Conservation (phyloP, 2,113 vertebrate species). For the Mystacornis crossleyi region DNA sequence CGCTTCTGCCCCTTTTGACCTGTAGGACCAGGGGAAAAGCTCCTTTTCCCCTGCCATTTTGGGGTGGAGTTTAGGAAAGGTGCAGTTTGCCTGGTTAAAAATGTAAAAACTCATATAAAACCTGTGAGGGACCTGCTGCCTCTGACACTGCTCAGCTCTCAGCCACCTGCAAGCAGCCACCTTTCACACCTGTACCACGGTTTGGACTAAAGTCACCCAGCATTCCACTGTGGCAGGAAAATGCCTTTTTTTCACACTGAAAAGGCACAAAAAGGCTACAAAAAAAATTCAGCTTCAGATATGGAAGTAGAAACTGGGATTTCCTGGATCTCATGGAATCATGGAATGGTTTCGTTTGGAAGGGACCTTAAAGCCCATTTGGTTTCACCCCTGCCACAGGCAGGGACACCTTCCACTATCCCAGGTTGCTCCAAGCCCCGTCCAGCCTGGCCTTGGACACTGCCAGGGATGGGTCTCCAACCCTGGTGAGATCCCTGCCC, state of each 20-base stretch:
- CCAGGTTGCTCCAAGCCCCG: rapidly evolving
- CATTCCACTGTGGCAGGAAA: not conserved
- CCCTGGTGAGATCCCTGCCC: not conserved
- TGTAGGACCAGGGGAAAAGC: not conserved
- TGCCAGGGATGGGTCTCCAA: not conserved
- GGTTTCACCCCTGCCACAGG: not conserved
- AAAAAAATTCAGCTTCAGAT: not conserved
- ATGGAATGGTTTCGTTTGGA: not conserved
- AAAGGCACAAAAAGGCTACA: not conserved
- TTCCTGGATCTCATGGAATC: not conserved
- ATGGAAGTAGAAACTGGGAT: not conserved
- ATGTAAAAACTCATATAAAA: not conserved
- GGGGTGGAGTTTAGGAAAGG: not conserved
- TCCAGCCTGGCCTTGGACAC: not conserved
- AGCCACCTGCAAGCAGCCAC: not conserved
- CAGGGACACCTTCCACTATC: not conserved
- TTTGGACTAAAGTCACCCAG: not conserved
- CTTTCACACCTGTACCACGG: rapidly evolving
- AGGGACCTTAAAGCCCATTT: not conserved
- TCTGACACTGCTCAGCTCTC: not conserved
- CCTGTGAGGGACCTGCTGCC: not conserved
- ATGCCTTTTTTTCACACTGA: not conserved
- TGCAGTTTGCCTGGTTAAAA: not conserved
- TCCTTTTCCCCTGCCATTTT: not conserved
- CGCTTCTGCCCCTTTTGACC: not conserved